phyloP scores from a whole-genome alignment of 2,888 invertebrate genomes.

The Meteorus colon region DNA sequence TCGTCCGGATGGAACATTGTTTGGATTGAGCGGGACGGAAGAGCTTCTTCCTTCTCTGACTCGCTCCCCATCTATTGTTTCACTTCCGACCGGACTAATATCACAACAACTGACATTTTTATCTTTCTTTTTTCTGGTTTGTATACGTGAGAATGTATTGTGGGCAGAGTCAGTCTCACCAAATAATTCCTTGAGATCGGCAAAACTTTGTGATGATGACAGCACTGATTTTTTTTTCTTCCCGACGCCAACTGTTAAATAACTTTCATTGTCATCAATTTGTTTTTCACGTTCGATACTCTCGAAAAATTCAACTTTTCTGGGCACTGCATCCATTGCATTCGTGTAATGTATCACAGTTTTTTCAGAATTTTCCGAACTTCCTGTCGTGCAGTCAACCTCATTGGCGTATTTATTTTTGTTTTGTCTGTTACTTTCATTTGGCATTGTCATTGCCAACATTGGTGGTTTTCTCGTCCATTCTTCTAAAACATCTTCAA shows the following conservation, averaged over 20 bases:
- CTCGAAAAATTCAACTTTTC: conserved; percentile 88
- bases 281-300: conserved; percentile 74
- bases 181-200: conserved; percentile 87
- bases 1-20: conserved; percentile 65
- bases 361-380: conserved; percentile 82
- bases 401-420: conserved; percentile 77
- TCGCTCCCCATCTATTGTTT: conserved; percentile 47
- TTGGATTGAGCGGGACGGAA: conserved; percentile 60
- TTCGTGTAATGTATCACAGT: conserved; percentile 79
- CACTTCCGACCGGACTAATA: conserved; percentile 75
- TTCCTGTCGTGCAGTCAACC: conserved; percentile 79
- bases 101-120: conserved; percentile 49
- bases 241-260: conserved; percentile 47
- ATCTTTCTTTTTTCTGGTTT: background rate
- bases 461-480: conserved; percentile 73
- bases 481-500: conserved; percentile 72
- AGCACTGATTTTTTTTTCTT: conserved; percentile 62
- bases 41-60: conserved; percentile 61
- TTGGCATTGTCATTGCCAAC: conserved; percentile 57
- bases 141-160: conserved; percentile 73
- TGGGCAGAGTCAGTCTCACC: conserved; percentile 82
- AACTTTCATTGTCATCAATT: conserved; percentile 49
- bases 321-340: conserved; percentile 78
- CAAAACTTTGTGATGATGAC: conserved; percentile 80
- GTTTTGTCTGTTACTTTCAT: conserved; percentile 54